Base-by-base conservation (phyloP, 2,888 invertebrate species). In the Tenthredo amoena region DNA sequence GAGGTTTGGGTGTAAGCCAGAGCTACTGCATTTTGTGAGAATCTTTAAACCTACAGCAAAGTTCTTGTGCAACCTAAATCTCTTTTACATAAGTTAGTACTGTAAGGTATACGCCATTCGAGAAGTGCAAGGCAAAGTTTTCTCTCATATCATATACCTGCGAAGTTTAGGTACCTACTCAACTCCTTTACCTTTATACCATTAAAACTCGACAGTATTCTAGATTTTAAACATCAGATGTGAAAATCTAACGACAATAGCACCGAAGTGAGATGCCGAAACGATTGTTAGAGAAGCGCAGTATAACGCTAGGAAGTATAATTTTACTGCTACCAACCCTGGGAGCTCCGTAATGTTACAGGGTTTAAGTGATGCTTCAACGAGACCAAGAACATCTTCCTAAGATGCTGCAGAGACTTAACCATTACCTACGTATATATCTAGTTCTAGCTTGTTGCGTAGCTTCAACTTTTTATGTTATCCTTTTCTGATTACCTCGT, bases 201-300 rank as follows among this genome's bases (percentile, higher is more conserved):
- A 50, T 77, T 62, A 50, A 65, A 37, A 81, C 62, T 43, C 21
- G n/a, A 76, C 26, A 76, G 74, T 21, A 74, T 47, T 50, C 76
- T 40, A 18, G 34, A 50, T 50, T 77, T 77, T 77, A 77, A 77
- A 50, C 77, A 77, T 34, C 26, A 77, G 2, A 50, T 31, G 77
- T 31, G 58, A 81, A 65, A 62, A 81, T 62, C 81, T 62, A 62
- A 81, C 81, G 81, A 62, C 40, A 81, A 65, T 62, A 81, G 81
- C 43, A 21, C 5, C 81, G 58, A n/a, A 43, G 31, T 18, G 58
- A 62, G 65, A 81, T 18, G 55, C 26, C 62, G 81, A 62, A 81
- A 65, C 81, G 81, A 62, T 81, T 81, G 62, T 81, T 79, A 79
- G 40, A 40, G 62, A 81, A 37, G 40, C 37, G 62, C 50, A 62